Conservation (phyloP, 2,113 vertebrate genomes). For the Solea solea region DNA sequence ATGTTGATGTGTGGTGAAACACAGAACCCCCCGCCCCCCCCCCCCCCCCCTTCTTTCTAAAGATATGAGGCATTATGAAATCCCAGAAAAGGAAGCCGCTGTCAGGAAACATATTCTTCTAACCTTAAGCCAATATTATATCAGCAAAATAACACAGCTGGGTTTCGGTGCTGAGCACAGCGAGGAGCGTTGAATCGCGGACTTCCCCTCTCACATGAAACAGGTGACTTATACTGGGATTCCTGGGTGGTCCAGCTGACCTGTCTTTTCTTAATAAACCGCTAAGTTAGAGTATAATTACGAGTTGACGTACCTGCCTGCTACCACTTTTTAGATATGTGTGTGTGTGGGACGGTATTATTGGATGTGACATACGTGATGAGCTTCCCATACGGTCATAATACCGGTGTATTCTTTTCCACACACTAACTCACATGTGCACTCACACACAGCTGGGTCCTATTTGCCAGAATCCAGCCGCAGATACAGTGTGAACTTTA, state of each 20-base stretch:
- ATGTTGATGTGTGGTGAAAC: constrained; percentile 39
- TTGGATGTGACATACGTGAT: neutral
- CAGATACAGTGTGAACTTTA: constrained; percentile 76
- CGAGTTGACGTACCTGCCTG: constrained; percentile 25
- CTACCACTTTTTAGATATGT: constrained; percentile 18
- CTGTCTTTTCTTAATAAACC: constrained; percentile 48
- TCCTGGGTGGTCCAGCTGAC: constrained; percentile 56
- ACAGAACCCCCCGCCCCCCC: constrained; percentile 4
- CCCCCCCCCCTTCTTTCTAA: constrained; percentile 6
- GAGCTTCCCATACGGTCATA: neutral
- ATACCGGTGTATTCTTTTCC: constrained; percentile 11
- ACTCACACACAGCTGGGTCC: constrained; percentile 69
- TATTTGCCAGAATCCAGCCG: constrained; percentile 69
- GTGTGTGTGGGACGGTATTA: neutral
- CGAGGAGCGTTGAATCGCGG: constrained; percentile 7
- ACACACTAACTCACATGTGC: neutral
- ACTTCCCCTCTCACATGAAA: constrained; percentile 32
- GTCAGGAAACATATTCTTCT: constrained; percentile 17
- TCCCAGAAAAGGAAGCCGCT: neutral
- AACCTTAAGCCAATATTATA: constrained; percentile 41
- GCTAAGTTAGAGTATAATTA: constrained; percentile 43
- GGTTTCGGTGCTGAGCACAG: constrained; percentile 22
- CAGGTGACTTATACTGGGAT: constrained; percentile 51
- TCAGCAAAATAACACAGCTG: constrained; percentile 54
- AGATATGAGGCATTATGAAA: constrained; percentile 19